These are phyloP conservation scores for Ctenomys sociabilis DNA, from an alignment of 2,113 vertebrate species.

Conservation along the genomic window DNA sequence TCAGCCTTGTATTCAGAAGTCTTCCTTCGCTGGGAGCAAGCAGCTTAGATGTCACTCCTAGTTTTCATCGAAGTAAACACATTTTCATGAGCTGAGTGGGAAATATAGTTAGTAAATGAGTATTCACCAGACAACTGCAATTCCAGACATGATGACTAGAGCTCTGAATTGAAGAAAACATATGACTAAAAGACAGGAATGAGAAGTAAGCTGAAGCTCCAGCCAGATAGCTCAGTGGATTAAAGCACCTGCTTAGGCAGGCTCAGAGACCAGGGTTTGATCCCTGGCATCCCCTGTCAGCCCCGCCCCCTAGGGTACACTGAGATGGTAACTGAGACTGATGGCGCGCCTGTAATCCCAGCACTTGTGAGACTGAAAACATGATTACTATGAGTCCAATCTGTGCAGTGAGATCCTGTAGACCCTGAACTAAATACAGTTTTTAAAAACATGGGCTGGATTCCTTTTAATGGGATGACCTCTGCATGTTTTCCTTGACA, in stretches of 20 bases:
- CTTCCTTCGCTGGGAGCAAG: background rate
- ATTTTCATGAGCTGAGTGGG: background rate
- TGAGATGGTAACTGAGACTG: too few species aligned
- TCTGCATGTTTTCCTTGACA: constrained; percentile 3
- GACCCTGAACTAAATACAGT: too few species aligned
- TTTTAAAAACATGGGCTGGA: background rate
- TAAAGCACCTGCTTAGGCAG: too few species aligned
- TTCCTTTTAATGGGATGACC: background rate
- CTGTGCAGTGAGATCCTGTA: too few species aligned
- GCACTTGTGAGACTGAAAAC: too few species aligned
- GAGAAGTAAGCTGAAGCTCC: too few species aligned
- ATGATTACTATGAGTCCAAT: too few species aligned
- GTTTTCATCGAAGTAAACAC: constrained; percentile 1
- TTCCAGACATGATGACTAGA: background rate
- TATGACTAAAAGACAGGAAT: background rate
- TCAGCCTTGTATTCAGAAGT: background rate
- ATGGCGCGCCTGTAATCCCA: too few species aligned
- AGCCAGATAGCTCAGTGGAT: too few species aligned
- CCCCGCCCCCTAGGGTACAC: too few species aligned
- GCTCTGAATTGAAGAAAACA: background rate
- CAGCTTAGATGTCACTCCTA: background rate
- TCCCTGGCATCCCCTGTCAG: too few species aligned
- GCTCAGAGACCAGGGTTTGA: too few species aligned
- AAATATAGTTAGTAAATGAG: background rate
- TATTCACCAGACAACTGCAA: background rate